phyloP scores from a whole-genome alignment of 2,797 vertebrate genomes.

The Pangasius sanitwongsei region DNA sequence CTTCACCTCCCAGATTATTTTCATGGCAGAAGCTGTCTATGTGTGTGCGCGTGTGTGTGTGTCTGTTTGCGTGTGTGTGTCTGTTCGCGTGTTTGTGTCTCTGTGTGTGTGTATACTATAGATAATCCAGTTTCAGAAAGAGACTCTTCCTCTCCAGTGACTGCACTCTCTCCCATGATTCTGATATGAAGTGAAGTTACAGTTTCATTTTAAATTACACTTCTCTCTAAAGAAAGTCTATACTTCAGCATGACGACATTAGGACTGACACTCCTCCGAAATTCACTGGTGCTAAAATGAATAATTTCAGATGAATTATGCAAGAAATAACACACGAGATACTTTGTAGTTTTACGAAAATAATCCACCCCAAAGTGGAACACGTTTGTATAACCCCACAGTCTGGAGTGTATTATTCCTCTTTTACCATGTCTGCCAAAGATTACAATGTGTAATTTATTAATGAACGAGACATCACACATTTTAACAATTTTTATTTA shows the following conservation, averaged over 20 bases:
- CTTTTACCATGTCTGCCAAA: background rate
- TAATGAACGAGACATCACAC: background rate
- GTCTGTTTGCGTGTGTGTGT: constrained; percentile 36
- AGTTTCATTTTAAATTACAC: constrained; percentile 1
- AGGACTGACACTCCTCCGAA: background rate
- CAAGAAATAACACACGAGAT: background rate
- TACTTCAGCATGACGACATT: background rate
- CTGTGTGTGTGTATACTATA: constrained; percentile 31
- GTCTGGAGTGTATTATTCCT: background rate
- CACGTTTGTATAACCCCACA: background rate
- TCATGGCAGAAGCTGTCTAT: constrained; percentile 6
- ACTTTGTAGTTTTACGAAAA: background rate
- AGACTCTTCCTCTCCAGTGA: background rate
- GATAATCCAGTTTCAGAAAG: constrained; percentile 23
- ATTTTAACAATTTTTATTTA: background rate
- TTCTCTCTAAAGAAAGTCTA: background rate
- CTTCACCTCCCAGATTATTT: constrained; percentile 24
- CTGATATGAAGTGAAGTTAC: constrained; percentile 14
- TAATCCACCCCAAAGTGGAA: background rate
- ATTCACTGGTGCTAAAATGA: background rate
- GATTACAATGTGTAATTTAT: background rate
- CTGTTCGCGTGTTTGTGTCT: constrained; percentile 37
- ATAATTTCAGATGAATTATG: background rate
- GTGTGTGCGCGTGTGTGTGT: constrained; percentile 30
- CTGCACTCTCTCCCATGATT: constrained; percentile 8